phyloP scores from a whole-genome alignment of 2,113 vertebrate species.

The Monopterus albus region DNA sequence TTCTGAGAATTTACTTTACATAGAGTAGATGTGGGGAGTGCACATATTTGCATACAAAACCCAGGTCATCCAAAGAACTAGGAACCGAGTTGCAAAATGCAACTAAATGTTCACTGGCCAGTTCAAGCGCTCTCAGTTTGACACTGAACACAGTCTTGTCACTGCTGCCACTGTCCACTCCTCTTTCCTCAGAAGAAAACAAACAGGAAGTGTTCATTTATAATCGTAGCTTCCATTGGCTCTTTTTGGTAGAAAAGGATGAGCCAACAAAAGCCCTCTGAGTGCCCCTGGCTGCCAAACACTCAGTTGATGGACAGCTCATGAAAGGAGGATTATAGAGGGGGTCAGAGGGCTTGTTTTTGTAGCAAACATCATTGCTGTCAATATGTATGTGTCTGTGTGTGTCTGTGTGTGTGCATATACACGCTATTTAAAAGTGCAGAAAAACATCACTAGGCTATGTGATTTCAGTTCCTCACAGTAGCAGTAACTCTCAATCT shows the following conservation, averaged over 20 bases:
- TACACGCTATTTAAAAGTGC: conserved; percentile 3
- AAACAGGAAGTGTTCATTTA: conserved; percentile 45
- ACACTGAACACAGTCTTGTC: conserved; percentile 2
- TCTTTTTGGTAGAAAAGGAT: conserved; percentile 2
- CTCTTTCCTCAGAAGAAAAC: conserved; percentile 6
- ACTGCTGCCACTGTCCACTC: background rate
- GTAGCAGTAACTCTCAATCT: conserved; percentile 21
- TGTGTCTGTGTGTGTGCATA: background rate
- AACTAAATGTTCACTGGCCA: background rate
- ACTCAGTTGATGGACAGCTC: conserved; percentile 64
- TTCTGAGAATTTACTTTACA: background rate
- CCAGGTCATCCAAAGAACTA: conserved; percentile 1
- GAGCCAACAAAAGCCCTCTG: conserved; percentile 37
- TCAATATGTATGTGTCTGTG: conserved; percentile 12
- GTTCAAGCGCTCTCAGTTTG: conserved; percentile 4
- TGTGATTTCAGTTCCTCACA: conserved; percentile 36
- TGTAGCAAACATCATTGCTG: conserved; percentile 50
- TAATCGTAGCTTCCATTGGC: conserved; percentile 47
- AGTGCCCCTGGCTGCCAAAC: conserved; percentile 53
- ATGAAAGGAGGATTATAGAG: conserved; percentile 64
- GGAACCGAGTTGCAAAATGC: conserved; percentile 3
- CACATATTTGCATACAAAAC: conserved; percentile 12
- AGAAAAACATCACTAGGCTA: conserved; percentile 4
- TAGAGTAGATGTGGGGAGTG: background rate
- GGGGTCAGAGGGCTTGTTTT: conserved; percentile 46